Percentiles rank a stretch among this genome's conserved stretches.
Evolutionary conservation across 2,888 invertebrate genomes (phyloP).

Genomic region (Tetragnatha montana): DNA sequence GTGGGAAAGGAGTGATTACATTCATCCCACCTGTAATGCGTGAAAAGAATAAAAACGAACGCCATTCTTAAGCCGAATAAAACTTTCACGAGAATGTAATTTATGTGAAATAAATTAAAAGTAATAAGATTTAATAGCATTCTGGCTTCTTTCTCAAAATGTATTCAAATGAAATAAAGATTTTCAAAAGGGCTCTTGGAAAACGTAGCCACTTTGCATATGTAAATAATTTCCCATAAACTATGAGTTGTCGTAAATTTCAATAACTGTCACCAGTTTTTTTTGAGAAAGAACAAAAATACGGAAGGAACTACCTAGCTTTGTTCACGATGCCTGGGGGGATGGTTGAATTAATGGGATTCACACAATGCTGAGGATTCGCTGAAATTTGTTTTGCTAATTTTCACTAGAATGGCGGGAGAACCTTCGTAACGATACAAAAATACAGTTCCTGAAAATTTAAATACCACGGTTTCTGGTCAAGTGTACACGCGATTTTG

Average conservation of each 20-base stretch:
- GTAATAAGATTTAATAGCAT: neutral
- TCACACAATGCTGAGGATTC: neutral
- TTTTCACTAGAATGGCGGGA: neutral
- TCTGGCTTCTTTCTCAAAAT: neutral
- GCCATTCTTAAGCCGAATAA: neutral
- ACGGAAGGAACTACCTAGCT: neutral
- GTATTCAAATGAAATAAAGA: neutral
- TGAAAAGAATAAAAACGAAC: neutral
- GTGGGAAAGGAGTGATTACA: no score
- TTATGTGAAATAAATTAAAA: neutral
- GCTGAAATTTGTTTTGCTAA: neutral
- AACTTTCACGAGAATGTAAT: neutral
- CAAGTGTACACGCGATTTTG: neutral
- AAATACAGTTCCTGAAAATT: neutral
- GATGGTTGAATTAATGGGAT: neutral
- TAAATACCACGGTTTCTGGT: neutral
- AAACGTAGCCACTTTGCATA: neutral
- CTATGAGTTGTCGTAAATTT: neutral
- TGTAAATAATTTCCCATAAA: neutral
- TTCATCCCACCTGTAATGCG: neutral
- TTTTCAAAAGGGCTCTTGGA: neutral
- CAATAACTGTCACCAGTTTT: neutral
- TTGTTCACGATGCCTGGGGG: neutral
- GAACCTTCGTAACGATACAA: neutral
- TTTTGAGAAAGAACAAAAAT: neutral